Evolutionary conservation across 2,888 invertebrate genomes (phyloP).

Genomic region (Metalampra italica): DNA sequence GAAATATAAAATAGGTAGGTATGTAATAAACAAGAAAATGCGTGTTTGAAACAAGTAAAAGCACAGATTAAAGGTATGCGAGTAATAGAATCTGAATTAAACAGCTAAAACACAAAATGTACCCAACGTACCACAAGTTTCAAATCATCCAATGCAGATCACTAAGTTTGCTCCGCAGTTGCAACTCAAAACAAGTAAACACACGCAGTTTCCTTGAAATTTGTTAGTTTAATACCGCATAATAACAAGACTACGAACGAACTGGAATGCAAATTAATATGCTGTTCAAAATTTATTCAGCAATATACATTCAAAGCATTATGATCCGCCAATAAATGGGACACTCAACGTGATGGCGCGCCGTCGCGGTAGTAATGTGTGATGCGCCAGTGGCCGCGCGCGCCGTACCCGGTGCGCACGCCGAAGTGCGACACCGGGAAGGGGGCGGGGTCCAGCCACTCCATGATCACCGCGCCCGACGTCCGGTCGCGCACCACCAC

Average conservation of each 20-base stretch:
- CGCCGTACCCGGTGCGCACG: constrained; percentile 81
- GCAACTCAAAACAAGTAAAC: constrained; percentile 19
- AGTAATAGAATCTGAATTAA: neutral
- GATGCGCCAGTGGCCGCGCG: constrained; percentile 81
- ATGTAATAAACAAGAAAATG: constrained; percentile 9
- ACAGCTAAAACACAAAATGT: constrained; percentile 41
- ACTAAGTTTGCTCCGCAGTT: constrained; percentile 13
- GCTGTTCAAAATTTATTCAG: constrained; percentile 25
- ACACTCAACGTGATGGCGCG: constrained; percentile 60
- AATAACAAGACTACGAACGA: neutral
- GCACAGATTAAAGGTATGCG: neutral
- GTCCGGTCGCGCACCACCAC: constrained; percentile 67
- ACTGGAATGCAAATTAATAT: constrained; percentile 1
- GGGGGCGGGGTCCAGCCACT: constrained; percentile 79
- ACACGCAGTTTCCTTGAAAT: constrained; percentile 25
- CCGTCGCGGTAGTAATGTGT: constrained; percentile 45
- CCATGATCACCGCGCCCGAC: constrained; percentile 74
- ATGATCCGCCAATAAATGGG: constrained; percentile 29
- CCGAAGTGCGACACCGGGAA: constrained; percentile 81
- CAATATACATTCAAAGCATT: constrained; percentile 54
- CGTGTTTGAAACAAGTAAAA: constrained; percentile 11
- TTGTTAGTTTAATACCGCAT: constrained; percentile 14
- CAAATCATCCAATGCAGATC: constrained; percentile 28
- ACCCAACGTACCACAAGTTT: constrained; percentile 67
- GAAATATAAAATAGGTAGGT: no score